Evolutionary conservation across 2,113 vertebrate genomes (phyloP).

Genomic region (Megaceryle maxima): DNA sequence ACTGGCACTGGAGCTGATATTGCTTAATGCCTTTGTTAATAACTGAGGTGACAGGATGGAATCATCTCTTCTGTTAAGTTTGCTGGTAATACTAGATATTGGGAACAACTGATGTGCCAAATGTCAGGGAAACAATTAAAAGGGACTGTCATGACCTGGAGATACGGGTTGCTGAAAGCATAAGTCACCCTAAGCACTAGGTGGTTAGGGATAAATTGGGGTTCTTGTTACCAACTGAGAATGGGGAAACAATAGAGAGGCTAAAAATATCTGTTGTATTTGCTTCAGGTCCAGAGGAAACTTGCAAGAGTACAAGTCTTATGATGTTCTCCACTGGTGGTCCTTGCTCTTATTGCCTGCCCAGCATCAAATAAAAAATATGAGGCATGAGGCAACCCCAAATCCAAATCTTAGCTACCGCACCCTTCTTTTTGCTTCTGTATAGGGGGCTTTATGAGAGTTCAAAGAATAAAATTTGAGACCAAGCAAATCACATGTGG

Average conservation of each 20-base stretch:
- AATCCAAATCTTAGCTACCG: not conserved
- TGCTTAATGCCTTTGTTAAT: not conserved
- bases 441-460: not conserved
- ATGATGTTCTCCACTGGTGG: not conserved
- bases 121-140: not conserved
- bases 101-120: not conserved
- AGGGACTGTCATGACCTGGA: not conserved
- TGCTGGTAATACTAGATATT: not conserved
- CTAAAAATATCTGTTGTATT: not conserved
- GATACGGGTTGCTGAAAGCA: not conserved
- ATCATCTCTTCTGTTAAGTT: not conserved
- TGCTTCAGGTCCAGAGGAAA: slow-evolving; percentile 5
- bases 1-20: not conserved
- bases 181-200: not conserved
- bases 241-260: not conserved
- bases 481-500: not conserved
- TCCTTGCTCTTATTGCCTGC: not conserved
- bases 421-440: not conserved
- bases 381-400: not conserved
- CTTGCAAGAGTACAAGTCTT: not conserved
- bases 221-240: not conserved
- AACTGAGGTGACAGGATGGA: not conserved
- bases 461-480: slow-evolving; percentile 5
- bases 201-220: not conserved
- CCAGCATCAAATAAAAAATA: not conserved